phyloP scores from a whole-genome alignment of 2,888 invertebrate genomes.

The Ceraclea dissimilis region DNA sequence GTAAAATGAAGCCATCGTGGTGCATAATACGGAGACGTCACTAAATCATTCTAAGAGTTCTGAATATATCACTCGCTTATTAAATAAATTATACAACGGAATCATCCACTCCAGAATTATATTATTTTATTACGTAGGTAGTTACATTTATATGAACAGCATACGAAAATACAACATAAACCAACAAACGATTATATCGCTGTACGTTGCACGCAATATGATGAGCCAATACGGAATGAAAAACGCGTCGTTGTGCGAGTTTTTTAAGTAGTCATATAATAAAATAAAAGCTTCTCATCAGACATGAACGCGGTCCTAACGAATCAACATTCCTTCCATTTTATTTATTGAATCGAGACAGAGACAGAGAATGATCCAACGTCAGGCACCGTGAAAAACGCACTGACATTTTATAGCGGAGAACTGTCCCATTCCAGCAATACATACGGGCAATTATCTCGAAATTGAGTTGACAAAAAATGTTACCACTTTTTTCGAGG shows the following conservation, averaged over 20 bases:
- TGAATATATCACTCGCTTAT: neutral
- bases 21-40: too few species aligned
- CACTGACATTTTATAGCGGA: too few species aligned
- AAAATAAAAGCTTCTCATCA: slow-evolving; percentile 8
- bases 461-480: too few species aligned
- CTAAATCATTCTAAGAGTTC: neutral
- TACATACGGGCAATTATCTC: too few species aligned
- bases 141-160: neutral
- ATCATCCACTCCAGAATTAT: neutral
- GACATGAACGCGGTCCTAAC: slow-evolving; percentile 10
- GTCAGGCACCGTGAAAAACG: too few species aligned
- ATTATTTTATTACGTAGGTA: too few species aligned
- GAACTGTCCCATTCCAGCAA: too few species aligned
- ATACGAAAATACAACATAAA: neutral
- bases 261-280: neutral
- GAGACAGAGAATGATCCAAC: slow-evolving; percentile 3
- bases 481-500: too few species aligned
- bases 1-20: too few species aligned
- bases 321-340: slow-evolving; percentile 16
- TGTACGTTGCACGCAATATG: slow-evolving; percentile 14
- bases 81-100: neutral
- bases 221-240: slow-evolving; percentile 9
- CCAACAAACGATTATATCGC: neutral
- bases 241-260: slow-evolving; percentile 1
- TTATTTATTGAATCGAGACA: slow-evolving; percentile 15